These are phyloP conservation scores for Gymnoscopelus microlampas DNA, from an alignment of 2,797 vertebrate genomes.

Conservation along the genomic window DNA sequence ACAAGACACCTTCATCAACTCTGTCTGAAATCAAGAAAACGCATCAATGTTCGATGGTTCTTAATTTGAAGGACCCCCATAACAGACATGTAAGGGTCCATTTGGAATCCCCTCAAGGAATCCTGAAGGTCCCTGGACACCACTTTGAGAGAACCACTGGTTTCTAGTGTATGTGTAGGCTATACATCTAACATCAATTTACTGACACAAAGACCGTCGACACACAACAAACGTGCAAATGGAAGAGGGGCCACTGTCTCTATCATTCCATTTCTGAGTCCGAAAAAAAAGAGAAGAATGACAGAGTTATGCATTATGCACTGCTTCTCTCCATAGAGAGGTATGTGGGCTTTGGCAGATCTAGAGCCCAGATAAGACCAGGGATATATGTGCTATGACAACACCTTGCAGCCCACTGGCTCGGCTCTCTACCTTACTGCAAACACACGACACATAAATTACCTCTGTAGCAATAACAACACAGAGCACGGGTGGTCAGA, in stretches of 20 bases:
- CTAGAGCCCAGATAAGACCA: conserved; percentile 4
- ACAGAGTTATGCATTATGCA: background rate
- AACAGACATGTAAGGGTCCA: too few species aligned
- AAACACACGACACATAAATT: conserved; percentile 54
- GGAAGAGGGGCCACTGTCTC: background rate
- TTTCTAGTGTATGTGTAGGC: too few species aligned
- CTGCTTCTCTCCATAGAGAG: background rate
- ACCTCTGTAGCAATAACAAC: conserved; percentile 47
- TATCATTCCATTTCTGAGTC: background rate
- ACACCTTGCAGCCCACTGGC: conserved; percentile 20
- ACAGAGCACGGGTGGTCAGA: conserved; percentile 42
- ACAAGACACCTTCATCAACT: conserved; percentile 29
- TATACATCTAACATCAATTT: background rate
- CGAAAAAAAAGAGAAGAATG: background rate
- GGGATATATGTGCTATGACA: conserved; percentile 22
- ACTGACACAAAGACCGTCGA: background rate
- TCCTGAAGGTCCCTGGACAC: too few species aligned
- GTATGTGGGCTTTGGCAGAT: conserved; percentile 4
- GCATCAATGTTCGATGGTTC: background rate
- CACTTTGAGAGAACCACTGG: too few species aligned
- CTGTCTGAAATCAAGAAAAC: background rate
- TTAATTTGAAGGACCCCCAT: too few species aligned
- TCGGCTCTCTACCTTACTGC: conserved; percentile 9
- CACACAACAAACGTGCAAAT: background rate
- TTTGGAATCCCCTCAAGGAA: too few species aligned